Evolutionary conservation across 2,797 vertebrate genomes (phyloP).

Genomic region (Sebastes nivosus): DNA sequence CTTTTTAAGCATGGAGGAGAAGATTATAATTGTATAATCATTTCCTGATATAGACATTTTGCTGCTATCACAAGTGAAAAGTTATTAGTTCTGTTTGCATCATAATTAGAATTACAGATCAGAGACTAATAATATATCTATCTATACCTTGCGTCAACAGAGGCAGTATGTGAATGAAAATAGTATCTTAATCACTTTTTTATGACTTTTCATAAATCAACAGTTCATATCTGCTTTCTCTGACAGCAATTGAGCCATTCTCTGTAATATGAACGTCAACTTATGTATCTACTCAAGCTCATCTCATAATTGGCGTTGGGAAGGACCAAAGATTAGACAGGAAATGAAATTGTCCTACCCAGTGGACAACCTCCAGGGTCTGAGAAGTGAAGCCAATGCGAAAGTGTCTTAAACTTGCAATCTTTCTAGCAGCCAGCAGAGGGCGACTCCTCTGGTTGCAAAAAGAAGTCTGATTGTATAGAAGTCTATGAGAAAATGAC

Average conservation of each 20-base stretch:
- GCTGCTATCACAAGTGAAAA: background rate
- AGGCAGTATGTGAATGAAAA: slow-evolving; percentile 9
- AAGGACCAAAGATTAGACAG: slow-evolving; percentile 47
- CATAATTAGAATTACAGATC: slow-evolving; percentile 25
- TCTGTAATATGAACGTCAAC: slow-evolving; percentile 9
- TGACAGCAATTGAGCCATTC: slow-evolving; percentile 5
- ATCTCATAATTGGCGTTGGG: slow-evolving; percentile 51
- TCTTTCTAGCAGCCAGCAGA: fast-evolving
- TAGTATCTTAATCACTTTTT: slow-evolving; percentile 12
- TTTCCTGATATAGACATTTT: slow-evolving; percentile 7
- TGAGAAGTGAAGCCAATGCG: too few relatives aligned
- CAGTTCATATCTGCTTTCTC: slow-evolving; percentile 7
- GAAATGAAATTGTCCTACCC: slow-evolving; percentile 42
- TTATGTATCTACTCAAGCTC: slow-evolving; percentile 53
- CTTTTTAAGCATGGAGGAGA: background rate
- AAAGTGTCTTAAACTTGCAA: too few relatives aligned
- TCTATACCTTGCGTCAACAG: background rate
- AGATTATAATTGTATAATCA: slow-evolving; percentile 7
- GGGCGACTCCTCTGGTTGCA: too few relatives aligned
- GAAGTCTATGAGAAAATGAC: too few relatives aligned
- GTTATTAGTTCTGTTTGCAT: slow-evolving; percentile 34
- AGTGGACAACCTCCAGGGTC: too few relatives aligned
- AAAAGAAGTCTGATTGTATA: too few relatives aligned
- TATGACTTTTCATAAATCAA: slow-evolving; percentile 29
- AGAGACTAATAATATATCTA: background rate